Percentiles rank a stretch among this genome's conserved stretches.
These are phyloP conservation scores for Tringa solitaria DNA, from an alignment of 2,113 vertebrate genomes.

Conservation along the genomic window DNA sequence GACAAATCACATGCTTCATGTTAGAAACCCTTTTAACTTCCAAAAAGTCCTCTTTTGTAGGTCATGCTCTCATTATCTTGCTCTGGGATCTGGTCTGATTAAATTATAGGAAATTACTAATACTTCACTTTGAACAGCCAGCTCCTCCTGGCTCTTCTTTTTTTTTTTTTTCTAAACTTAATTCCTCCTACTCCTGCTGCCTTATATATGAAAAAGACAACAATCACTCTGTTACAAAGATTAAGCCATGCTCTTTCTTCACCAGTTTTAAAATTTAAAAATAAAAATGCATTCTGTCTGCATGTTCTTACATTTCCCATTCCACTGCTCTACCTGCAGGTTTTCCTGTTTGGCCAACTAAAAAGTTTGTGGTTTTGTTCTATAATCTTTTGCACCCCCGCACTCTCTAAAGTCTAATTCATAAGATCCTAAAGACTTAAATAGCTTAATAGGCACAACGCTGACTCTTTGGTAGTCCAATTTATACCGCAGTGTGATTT, in stretches of 20 bases:
- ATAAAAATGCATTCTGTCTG: background rate
- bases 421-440: slow-evolving; percentile 2
- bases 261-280: background rate
- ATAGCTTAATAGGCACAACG: background rate
- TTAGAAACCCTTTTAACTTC: slow-evolving; percentile 65
- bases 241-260: slow-evolving; percentile 17
- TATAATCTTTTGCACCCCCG: background rate
- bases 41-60: slow-evolving; percentile 72
- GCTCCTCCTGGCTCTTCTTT: slow-evolving; percentile 48
- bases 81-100: slow-evolving; percentile 75
- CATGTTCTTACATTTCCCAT: background rate
- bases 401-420: slow-evolving; percentile 10
- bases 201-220: slow-evolving; percentile 15
- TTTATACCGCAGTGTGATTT: background rate
- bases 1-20: slow-evolving; percentile 57
- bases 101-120: slow-evolving; percentile 79
- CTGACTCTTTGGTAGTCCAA: background rate
- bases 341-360: background rate
- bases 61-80: slow-evolving; percentile 77
- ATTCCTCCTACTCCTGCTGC: slow-evolving; percentile 46
- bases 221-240: background rate
- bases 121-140: slow-evolving; percentile 66
- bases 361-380: background rate
- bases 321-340: background rate
- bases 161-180: slow-evolving; percentile 27